These are phyloP conservation scores for Takifugu flavidus DNA, from an alignment of 2,113 vertebrate species.

Conservation along the genomic window DNA sequence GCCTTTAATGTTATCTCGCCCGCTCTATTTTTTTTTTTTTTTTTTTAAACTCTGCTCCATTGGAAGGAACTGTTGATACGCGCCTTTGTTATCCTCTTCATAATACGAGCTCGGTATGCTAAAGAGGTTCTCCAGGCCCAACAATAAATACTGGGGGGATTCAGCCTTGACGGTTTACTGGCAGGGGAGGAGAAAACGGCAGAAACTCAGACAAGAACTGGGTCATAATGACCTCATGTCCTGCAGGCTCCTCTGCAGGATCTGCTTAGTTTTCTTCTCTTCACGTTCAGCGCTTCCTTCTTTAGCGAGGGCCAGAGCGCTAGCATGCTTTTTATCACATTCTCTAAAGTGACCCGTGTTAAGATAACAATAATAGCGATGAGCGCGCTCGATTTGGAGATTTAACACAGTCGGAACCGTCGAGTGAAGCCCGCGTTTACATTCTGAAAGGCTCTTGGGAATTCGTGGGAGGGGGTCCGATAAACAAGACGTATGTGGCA, in stretches of 20 bases:
- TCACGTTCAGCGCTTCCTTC: conserved; percentile 45
- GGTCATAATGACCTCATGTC: conserved; percentile 79
- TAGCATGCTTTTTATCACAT: too few species aligned
- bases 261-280: conserved; percentile 47
- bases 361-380: conserved; percentile 36
- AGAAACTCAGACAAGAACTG: conserved; percentile 70
- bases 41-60: conserved; percentile 68
- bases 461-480: not conserved
- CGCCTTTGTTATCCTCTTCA: conserved; percentile 75
- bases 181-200: conserved; percentile 41
- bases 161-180: conserved; percentile 55
- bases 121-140: conserved; percentile 69
- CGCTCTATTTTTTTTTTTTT: conserved; percentile 35
- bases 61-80: conserved; percentile 79
- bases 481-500: not conserved
- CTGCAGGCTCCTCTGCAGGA: conserved; percentile 69
- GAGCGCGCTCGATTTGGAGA: conserved; percentile 68
- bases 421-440: too few species aligned
- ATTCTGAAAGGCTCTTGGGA: too few species aligned
- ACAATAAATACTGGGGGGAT: conserved; percentile 69
- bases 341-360: too few species aligned
- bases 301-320: conserved; percentile 68
- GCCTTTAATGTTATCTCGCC: conserved; percentile 81
- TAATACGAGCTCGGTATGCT: conserved; percentile 73
- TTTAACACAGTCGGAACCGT: conserved; percentile 1